Evolutionary conservation across 1,140 invertebrate genomes (phyloP).

Genomic region (Cydia strobilella): DNA sequence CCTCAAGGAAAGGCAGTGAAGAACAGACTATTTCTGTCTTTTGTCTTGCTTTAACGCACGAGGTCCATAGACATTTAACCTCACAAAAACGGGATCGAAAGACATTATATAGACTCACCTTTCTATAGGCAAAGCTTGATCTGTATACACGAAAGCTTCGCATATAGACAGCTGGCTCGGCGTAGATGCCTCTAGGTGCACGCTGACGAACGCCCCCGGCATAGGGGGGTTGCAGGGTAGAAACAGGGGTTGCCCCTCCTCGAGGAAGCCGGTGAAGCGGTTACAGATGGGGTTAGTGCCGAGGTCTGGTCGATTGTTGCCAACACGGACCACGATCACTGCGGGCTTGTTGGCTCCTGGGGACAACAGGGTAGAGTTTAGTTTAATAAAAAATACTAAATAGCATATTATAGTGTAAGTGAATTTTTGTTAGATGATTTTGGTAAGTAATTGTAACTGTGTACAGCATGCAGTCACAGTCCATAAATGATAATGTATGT

Average conservation of each 20-base stretch:
- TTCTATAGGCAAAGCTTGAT: conserved; percentile 84
- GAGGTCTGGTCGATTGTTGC: conserved; percentile 96
- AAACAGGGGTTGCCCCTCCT: conserved; percentile 95
- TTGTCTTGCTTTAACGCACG: too few species aligned
- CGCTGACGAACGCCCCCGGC: conserved; percentile 96
- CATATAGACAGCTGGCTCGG: conserved; percentile 92
- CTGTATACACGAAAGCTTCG: conserved; percentile 97
- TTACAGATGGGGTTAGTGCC: conserved; percentile 97
- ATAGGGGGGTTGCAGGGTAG: conserved; percentile 96
- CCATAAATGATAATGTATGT: too few species aligned
- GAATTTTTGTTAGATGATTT: too few species aligned
- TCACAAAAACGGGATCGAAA: too few species aligned
- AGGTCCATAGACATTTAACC: too few species aligned
- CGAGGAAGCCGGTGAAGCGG: conserved; percentile 90
- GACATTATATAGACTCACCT: too few species aligned
- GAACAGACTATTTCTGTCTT: too few species aligned
- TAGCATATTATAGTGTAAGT: too few species aligned
- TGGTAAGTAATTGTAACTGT: too few species aligned
- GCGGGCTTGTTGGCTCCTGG: conserved; percentile 83
- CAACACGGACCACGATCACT: conserved; percentile 93
- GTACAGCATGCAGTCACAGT: too few species aligned
- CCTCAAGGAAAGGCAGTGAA: too few species aligned
- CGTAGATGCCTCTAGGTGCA: conserved; percentile 89
- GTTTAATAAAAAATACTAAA: conserved; percentile 34
- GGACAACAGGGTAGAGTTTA: conserved; percentile 43